These are phyloP conservation scores for Philaethria dido DNA, from an alignment of 2,888 invertebrate species.

Conservation along the genomic window DNA sequence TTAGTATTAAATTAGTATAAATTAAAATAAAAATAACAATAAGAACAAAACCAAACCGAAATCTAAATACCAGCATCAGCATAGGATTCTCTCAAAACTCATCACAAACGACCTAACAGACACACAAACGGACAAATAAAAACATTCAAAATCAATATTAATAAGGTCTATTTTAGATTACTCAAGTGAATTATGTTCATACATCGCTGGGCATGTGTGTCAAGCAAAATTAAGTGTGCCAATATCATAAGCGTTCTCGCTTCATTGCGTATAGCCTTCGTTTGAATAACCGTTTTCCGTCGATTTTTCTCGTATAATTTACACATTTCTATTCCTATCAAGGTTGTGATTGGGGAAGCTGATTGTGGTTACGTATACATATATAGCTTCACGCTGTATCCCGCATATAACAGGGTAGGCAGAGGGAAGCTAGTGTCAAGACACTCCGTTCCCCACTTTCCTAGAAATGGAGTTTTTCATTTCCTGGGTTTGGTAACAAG, in stretches of 20 bases:
- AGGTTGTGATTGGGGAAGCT: slow-evolving; percentile 61
- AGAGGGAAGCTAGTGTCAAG: too few species aligned
- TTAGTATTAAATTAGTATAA: too few species aligned
- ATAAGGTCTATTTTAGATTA: slow-evolving; percentile 33
- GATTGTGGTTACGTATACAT: too few species aligned
- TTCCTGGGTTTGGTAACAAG: too few species aligned
- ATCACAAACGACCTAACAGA: slow-evolving; percentile 29
- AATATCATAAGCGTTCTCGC: slow-evolving; percentile 74
- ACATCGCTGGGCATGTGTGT: slow-evolving; percentile 74
- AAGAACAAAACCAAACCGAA: slow-evolving; percentile 9
- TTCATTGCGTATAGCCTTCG: slow-evolving; percentile 79
- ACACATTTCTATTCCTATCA: slow-evolving; percentile 71
- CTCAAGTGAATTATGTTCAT: slow-evolving; percentile 44
- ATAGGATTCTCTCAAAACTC: slow-evolving; percentile 40
- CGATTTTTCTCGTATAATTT: slow-evolving; percentile 73
- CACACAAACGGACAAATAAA: slow-evolving; percentile 29
- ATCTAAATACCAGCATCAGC: slow-evolving; percentile 19
- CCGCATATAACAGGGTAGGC: too few species aligned
- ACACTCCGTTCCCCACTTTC: too few species aligned
- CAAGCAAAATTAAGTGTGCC: slow-evolving; percentile 81
- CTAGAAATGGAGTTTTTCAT: too few species aligned
- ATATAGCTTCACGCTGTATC: too few species aligned
- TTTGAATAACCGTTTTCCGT: slow-evolving; percentile 73
- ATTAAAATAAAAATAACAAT: too few species aligned
- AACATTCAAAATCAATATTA: slow-evolving; percentile 26